A percentile compares a stretch with the other conserved stretches of the same genome.
Conservation (phyloP, 2,888 invertebrate genomes). For the Ptilodon capucinus region DNA sequence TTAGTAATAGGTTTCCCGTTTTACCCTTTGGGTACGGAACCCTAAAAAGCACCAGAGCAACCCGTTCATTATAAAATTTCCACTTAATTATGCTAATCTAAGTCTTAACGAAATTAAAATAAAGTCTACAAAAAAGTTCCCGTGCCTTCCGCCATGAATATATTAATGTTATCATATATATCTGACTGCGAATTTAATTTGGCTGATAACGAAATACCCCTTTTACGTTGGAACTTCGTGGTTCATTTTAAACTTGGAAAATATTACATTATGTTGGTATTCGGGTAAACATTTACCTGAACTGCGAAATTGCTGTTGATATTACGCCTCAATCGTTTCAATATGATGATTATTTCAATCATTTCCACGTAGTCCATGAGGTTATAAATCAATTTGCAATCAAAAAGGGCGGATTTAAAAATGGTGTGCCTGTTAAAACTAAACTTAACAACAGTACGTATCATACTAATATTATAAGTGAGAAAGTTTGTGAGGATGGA, state of each 20-base stretch:
- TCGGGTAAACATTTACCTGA: neutral
- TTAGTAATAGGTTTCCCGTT: too few species aligned
- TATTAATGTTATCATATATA: constrained; percentile 42
- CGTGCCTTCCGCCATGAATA: constrained; percentile 32
- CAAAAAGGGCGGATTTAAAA: too few species aligned
- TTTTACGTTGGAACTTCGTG: constrained; percentile 22
- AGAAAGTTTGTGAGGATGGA: too few species aligned
- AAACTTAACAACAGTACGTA: too few species aligned
- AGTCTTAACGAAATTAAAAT: constrained; percentile 28
- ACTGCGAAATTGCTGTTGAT: neutral
- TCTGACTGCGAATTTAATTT: constrained; percentile 41
- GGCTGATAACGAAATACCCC: constrained; percentile 31
- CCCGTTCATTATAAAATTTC: constrained; percentile 27
- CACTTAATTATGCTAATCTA: constrained; percentile 42
- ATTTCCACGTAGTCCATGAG: too few species aligned
- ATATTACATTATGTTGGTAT: constrained; percentile 6
- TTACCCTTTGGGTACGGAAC: too few species aligned
- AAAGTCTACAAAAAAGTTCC: constrained; percentile 14
- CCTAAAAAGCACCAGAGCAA: constrained; percentile 2
- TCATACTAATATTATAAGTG: too few species aligned
- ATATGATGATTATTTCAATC: neutral
- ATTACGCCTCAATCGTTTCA: neutral
- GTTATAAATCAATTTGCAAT: too few species aligned
- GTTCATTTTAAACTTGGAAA: constrained; percentile 13
- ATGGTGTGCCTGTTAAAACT: too few species aligned